phyloP scores from a whole-genome alignment of 2,888 invertebrate species.

The Ormyrus nitidulus region DNA sequence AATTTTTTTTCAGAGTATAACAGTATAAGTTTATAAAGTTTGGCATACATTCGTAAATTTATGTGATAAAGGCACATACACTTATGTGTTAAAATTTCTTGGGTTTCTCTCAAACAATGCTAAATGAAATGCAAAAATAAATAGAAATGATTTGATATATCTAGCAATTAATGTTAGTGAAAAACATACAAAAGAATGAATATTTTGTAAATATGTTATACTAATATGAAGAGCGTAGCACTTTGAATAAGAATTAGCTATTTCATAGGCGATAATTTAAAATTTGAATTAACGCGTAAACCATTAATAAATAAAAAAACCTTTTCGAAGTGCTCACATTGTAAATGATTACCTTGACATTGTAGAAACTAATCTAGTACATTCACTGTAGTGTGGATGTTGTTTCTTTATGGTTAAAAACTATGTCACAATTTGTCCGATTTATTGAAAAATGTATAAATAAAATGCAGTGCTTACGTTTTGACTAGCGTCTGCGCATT shows the following conservation, averaged over 20 bases:
- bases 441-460: constrained; percentile 63
- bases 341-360: constrained; percentile 37
- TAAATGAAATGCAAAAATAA: constrained; percentile 9
- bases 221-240: constrained; percentile 23
- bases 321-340: constrained; percentile 27
- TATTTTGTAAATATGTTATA: constrained; percentile 51
- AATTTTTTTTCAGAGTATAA: no score
- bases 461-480: constrained; percentile 70
- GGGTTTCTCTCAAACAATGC: constrained; percentile 18
- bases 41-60: constrained; percentile 5
- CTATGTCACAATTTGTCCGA: constrained; percentile 44
- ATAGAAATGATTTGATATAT: constrained; percentile 22
- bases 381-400: constrained; percentile 27
- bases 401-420: constrained; percentile 13
- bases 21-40: no score
- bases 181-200: constrained; percentile 13
- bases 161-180: constrained; percentile 22
- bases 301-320: constrained; percentile 22
- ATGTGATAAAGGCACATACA: constrained; percentile 9
- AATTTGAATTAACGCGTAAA: constrained; percentile 20
- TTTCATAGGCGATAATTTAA: constrained; percentile 3
- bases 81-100: no score
- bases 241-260: constrained; percentile 38
- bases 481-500: constrained; percentile 60
- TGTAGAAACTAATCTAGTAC: constrained; percentile 47